Conservation (phyloP, 2,113 vertebrate genomes). For the Osmerus mordax region DNA sequence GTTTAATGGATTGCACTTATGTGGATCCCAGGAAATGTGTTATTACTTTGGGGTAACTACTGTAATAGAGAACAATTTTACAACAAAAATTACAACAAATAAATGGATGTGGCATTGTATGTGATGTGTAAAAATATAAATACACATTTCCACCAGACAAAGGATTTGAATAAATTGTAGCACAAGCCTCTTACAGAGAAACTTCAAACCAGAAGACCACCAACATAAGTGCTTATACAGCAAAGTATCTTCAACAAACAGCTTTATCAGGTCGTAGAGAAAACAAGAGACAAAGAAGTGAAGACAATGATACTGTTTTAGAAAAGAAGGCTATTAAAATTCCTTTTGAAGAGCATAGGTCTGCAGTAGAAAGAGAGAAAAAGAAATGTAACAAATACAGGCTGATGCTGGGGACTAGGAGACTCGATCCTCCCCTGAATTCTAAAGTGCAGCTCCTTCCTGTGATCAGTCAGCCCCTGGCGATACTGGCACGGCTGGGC, state of each 20-base stretch:
- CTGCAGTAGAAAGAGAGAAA: constrained; percentile 33
- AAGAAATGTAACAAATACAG: constrained; percentile 34
- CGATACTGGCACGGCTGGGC: constrained; percentile 68
- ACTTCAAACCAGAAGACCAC: constrained; percentile 28
- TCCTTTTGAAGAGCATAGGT: constrained; percentile 56
- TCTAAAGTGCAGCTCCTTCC: constrained; percentile 71
- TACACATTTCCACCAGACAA: not conserved
- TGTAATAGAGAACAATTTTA: no score
- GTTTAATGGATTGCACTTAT: not conserved
- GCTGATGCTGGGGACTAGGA: constrained; percentile 54
- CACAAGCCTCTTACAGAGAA: constrained; percentile 2
- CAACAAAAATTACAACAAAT: not conserved
- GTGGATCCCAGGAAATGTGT: not conserved
- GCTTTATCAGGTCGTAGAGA: constrained; percentile 43
- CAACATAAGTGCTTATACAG: constrained; percentile 18
- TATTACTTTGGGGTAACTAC: not conserved
- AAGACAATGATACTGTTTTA: constrained; percentile 42
- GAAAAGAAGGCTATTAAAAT: constrained; percentile 58
- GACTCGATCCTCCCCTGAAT: constrained; percentile 68
- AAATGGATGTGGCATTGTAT: not conserved
- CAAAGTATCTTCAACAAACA: constrained; percentile 42
- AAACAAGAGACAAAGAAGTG: constrained; percentile 41
- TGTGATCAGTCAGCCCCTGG: constrained; percentile 72
- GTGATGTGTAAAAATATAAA: not conserved
- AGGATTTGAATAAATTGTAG: not conserved